Evolutionary conservation across 2,888 invertebrate genomes (phyloP).

Genomic region (Volucella inanis): DNA sequence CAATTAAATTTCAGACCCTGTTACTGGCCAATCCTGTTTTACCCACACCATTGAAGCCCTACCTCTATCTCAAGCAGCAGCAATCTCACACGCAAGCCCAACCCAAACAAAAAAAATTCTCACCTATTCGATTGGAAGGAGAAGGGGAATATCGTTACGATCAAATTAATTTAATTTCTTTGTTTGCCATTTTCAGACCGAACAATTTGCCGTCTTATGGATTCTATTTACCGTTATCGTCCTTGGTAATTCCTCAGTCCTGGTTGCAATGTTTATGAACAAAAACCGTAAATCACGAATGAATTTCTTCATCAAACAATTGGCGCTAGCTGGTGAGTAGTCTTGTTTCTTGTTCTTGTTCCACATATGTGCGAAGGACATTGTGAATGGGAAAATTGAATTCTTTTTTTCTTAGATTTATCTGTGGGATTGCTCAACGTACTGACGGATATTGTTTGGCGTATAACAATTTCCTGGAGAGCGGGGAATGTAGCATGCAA

Average conservation of each 20-base stretch:
- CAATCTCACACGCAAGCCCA: background rate
- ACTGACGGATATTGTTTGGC: slow-evolving; percentile 94
- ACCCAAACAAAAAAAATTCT: slow-evolving; percentile 1
- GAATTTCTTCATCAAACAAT: slow-evolving; percentile 97
- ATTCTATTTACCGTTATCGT: slow-evolving; percentile 93
- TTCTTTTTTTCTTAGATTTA: slow-evolving; percentile 86
- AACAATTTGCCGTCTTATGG: slow-evolving; percentile 94
- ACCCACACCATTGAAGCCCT: background rate
- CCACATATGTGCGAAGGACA: slow-evolving; percentile 3
- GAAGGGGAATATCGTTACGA: background rate
- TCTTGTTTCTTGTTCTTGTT: slow-evolving; percentile 7
- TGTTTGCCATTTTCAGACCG: slow-evolving; percentile 85
- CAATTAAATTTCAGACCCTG: slow-evolving; percentile 11
- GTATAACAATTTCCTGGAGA: slow-evolving; percentile 94
- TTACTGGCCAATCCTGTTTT: too few relatives aligned
- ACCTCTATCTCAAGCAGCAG: background rate
- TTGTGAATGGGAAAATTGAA: slow-evolving; percentile 2
- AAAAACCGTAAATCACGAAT: slow-evolving; percentile 94
- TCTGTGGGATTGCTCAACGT: slow-evolving; percentile 94
- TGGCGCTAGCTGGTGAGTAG: slow-evolving; percentile 93
- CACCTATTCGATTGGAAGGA: too few relatives aligned
- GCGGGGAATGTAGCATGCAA: slow-evolving; percentile 95
- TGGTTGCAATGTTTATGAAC: slow-evolving; percentile 91
- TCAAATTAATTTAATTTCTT: background rate
- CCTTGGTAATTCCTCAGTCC: slow-evolving; percentile 93